Evolutionary conservation across 2,888 invertebrate genomes (phyloP), one percentile per base, ranked within the genome.

Genomic region (Ommatoiulus sabulosus): DNA sequence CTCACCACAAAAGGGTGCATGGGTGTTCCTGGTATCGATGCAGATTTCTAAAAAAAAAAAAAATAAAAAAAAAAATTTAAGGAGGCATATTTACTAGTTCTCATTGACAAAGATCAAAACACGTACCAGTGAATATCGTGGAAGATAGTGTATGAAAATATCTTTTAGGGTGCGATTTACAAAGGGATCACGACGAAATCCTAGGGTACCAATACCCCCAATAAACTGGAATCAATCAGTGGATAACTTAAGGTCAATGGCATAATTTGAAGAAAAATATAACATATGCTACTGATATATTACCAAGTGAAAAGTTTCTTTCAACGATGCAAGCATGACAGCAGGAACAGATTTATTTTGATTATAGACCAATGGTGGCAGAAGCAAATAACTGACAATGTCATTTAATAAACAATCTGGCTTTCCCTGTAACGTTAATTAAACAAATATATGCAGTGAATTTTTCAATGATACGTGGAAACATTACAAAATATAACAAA

Each of bases 111-210:
- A 52, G 6, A 86, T 12, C 7, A 43, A 20, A 43, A 4, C 46
- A 46, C 87, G 3, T 88, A 88, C 88, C 88, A 88, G 8, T 3
- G 88, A 84, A 84, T 44, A 88, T 48, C 84, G 84, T 35, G 84
- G 57, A 24, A 88, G 84, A 84, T 88, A 88, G 20, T 88, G 80
- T 3, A 44, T 84, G 46, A 88, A 84, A 7, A 88, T 46, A 17
- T 84, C 84, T 17, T 88, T 88, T 5, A 88, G 15, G 12, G 88
- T 88, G 12, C 84, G 80, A 2, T 20, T 57, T 5, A 88, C 84
- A 46, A 7, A 88, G 1, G 80, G 88, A 44, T 88, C 88, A 12
- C 87, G 52, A 57, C 87, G 87, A 87, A 24, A 87, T 24, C 72
- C 72, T 1, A 87, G 35, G 48, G 3, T 87, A 7, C 72, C 35